Evolutionary conservation across 2,113 vertebrate genomes (phyloP), one percentile per base, ranked within the genome.

Genomic region (Vidua chalybeata): DNA sequence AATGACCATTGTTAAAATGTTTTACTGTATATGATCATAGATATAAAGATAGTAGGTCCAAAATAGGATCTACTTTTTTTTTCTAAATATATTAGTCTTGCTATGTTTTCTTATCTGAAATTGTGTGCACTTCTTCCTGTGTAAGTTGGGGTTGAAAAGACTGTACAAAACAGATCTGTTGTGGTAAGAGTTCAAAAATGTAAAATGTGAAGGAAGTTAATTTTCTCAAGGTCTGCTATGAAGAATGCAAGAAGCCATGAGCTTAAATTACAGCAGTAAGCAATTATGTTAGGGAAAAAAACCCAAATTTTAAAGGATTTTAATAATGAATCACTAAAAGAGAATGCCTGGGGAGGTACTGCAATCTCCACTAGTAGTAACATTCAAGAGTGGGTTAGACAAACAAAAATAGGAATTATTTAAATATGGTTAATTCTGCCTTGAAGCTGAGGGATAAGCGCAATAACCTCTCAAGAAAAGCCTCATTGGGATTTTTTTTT

Each of bases 1-100:
- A 95, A 96, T 95, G 72, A 96, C 83, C 85, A 90, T 93, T 95
- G 93, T 97, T 96, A 80, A 94, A 92, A 92, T 96, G 92, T 96
- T 96, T 92, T 86, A 90, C 89, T 97, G 94, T 96, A 87, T 95
- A 90, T 95, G 77, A 95, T 90, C 72, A 94, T 90, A 95, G 90
- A 95, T 94, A 96, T 95, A 96, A 96, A 96, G 77, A 75, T 90
- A 59, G 94, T 93, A 93, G 96, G 73, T 95, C 94, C 94, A 84
- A 92, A 81, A 72, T 62, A 22, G 86, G 96, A 94, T 94, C 96
- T 97, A 80, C 93, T 62, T 61, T 90, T 93, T 92, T 93, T 95
- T 95, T 71, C 82, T 96, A 96, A 96, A 91, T 90, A 75, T 67
- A 84, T 77, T 81, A 37, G 76, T 96, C 52, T 86, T 84, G 68